A percentile compares a stretch with the other conserved stretches of the same genome.
Evolutionary conservation across 2,888 invertebrate genomes (phyloP).

Genomic region (Sicus ferrugineus): DNA sequence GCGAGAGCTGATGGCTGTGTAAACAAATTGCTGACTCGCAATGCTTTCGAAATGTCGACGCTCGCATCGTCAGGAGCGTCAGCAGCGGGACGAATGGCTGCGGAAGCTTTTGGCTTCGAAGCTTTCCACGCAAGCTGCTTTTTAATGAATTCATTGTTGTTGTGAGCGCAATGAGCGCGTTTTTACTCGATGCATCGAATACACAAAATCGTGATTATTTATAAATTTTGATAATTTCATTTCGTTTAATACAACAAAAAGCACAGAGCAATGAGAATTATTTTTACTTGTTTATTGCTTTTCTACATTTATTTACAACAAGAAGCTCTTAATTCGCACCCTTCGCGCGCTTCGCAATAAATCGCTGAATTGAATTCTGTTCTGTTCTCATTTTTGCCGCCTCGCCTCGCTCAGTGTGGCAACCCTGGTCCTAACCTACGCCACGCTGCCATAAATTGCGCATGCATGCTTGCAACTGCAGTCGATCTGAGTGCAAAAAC

Average conservation of each 20-base stretch:
- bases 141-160: neutral
- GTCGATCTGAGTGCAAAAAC: constrained; percentile 8
- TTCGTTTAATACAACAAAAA: neutral
- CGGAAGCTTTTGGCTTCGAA: constrained; percentile 16
- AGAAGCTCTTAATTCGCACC: too few relatives aligned
- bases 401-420: neutral
- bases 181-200: neutral
- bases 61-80: neutral
- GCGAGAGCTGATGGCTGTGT: too few relatives aligned
- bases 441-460: constrained; percentile 23
- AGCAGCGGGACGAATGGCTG: neutral
- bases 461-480: constrained; percentile 4
- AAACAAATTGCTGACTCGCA: neutral
- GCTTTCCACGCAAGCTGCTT: neutral
- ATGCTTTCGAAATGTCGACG: neutral
- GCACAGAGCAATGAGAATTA: neutral
- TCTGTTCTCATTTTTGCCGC: too few relatives aligned
- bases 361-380: too few relatives aligned
- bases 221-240: neutral
- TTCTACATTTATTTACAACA: too few relatives aligned
- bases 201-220: neutral
- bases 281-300: neutral
- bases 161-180: too few relatives aligned
- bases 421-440: constrained; percentile 25
- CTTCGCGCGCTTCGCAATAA: too few relatives aligned